A percentile compares a stretch with the other conserved stretches of the same genome.
Conservation (phyloP, 2,113 vertebrate genomes). For the Hippocampus comes region DNA sequence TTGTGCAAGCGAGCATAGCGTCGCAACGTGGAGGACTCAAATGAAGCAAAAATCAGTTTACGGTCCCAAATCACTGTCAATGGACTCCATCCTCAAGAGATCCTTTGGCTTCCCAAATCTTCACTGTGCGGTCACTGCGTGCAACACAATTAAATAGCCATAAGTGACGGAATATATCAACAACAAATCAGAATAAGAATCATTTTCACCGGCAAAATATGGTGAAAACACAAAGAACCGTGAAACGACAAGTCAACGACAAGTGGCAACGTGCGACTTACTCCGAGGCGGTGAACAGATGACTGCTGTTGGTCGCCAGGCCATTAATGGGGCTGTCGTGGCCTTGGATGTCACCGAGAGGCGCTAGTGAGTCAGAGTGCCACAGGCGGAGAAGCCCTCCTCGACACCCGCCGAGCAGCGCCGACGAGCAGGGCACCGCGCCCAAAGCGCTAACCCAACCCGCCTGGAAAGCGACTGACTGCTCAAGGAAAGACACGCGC, state of each 20-base stretch:
- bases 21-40: not conserved
- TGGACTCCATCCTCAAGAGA: constrained; percentile 77
- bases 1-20: not conserved
- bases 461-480: constrained; percentile 84
- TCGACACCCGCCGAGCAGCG: constrained; percentile 86
- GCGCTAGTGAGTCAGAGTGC: constrained; percentile 79
- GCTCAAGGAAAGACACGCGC: constrained; percentile 61
- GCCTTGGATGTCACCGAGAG: constrained; percentile 82
- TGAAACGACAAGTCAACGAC: no score
- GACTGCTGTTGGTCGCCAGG: constrained; percentile 86
- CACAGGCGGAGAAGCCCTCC: constrained; percentile 89
- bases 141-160: not conserved
- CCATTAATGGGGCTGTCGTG: constrained; percentile 92
- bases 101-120: constrained; percentile 88
- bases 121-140: constrained; percentile 89
- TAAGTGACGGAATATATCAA: not conserved
- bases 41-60: not conserved
- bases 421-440: constrained; percentile 73
- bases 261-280: constrained; percentile 67
- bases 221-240: no score
- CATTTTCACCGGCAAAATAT: no score
- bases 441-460: constrained; percentile 90
- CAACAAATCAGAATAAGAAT: no score
- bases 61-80: constrained; percentile 40
- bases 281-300: constrained; percentile 93